These are phyloP conservation scores for Synchiropus splendidus DNA, from an alignment of 2,113 vertebrate species.

Conservation along the genomic window DNA sequence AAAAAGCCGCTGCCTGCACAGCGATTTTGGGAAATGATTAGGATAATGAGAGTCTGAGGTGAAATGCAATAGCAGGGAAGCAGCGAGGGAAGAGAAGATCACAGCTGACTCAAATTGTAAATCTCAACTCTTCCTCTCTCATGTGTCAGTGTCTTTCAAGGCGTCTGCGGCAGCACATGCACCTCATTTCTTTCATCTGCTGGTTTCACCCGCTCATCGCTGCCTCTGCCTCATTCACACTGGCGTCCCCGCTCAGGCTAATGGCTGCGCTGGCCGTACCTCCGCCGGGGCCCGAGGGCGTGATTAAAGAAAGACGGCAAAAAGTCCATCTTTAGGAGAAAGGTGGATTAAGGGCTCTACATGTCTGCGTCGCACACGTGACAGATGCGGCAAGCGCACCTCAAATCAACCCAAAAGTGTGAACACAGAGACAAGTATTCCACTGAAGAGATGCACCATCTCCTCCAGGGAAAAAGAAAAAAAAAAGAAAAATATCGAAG, in stretches of 20 bases:
- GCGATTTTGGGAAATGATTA: no score
- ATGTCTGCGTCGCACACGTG: conserved; percentile 21
- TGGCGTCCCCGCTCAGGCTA: conserved; percentile 43
- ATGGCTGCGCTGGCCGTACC: conserved; percentile 54
- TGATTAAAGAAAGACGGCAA: conserved; percentile 45
- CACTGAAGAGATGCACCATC: no score
- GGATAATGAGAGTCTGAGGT: conserved; percentile 3
- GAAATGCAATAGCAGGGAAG: conserved; percentile 27
- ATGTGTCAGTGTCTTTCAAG: conserved; percentile 49
- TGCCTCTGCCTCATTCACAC: conserved; percentile 59
- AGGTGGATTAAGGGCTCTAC: conserved; percentile 11
- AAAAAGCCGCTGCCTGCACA: no score
- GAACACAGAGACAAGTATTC: background rate
- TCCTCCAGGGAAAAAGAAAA: no score
- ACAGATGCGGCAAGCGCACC: conserved; percentile 18
- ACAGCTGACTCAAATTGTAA: conserved; percentile 33
- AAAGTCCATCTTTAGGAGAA: conserved; percentile 17
- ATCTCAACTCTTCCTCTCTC: conserved; percentile 24
- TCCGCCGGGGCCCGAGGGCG: conserved; percentile 38
- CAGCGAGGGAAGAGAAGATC: conserved; percentile 26
- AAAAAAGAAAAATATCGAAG: no score
- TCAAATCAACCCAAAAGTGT: conserved; percentile 21
- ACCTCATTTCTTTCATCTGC: conserved; percentile 51
- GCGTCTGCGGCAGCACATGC: conserved; percentile 17
- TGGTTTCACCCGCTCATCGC: conserved; percentile 45